A percentile compares a stretch with the other conserved stretches of the same genome.
phyloP scores from a whole-genome alignment of 2,888 invertebrate species.

The Sphecodes monilicornis region DNA sequence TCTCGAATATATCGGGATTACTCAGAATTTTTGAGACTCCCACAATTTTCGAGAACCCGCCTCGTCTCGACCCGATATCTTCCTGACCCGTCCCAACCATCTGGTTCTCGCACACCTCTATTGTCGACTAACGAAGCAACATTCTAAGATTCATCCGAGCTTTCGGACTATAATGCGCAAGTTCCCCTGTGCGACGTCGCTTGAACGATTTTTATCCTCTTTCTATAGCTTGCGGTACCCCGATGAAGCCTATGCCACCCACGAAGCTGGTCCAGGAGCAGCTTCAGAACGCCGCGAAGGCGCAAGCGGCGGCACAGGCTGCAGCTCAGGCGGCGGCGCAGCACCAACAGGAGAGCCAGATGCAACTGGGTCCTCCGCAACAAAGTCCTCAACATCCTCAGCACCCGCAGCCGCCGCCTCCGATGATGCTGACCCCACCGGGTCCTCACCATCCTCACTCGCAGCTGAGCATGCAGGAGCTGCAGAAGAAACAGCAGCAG shows the following conservation, averaged over 20 bases:
- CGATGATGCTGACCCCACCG: constrained; percentile 91
- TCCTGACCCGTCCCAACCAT: neutral
- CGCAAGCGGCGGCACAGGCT: constrained; percentile 82
- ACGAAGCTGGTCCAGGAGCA: constrained; percentile 89
- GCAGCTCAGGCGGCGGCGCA: constrained; percentile 79
- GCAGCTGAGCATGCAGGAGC: constrained; percentile 88
- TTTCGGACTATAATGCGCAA: constrained; percentile 68
- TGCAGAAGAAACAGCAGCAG: constrained; percentile 86
- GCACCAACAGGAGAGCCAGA: constrained; percentile 82
- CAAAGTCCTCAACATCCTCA: constrained; percentile 81
- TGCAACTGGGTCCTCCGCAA: constrained; percentile 82
- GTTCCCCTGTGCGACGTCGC: neutral
- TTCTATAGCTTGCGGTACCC: constrained; percentile 86
- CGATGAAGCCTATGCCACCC: constrained; percentile 91
- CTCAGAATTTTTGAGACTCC: no score
- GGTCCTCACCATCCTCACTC: constrained; percentile 91
- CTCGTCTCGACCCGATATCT: no score
- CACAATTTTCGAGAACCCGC: no score
- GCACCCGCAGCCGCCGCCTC: constrained; percentile 85
- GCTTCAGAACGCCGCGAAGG: constrained; percentile 82
- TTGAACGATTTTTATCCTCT: constrained; percentile 49
- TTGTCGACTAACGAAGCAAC: constrained; percentile 27
- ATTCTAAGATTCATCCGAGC: constrained; percentile 63
- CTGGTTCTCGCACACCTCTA: neutral
- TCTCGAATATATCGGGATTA: no score